Conservation (phyloP, 1,140 invertebrate species). For the Drosophila rufa region DNA sequence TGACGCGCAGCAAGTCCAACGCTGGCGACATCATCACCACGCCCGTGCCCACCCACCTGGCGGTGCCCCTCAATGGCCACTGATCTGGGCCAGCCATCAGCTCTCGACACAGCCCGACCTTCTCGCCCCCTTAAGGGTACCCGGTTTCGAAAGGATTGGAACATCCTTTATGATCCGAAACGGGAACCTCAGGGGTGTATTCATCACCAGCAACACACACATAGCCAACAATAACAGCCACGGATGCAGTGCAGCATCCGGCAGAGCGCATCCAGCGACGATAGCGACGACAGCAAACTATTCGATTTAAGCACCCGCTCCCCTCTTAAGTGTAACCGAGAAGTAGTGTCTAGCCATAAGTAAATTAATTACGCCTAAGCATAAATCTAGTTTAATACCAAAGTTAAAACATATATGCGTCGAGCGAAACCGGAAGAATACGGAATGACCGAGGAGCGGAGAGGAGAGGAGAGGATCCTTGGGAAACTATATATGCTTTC, state of each 20-base stretch:
- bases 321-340: slow-evolving; percentile 64
- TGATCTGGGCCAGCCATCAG: slow-evolving; percentile 35
- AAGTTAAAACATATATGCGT: slow-evolving; percentile 70
- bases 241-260: slow-evolving; percentile 20
- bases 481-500: slow-evolving; percentile 13
- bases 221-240: slow-evolving; percentile 10
- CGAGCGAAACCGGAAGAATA: neutral
- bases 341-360: slow-evolving; percentile 70
- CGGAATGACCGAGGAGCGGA: slow-evolving; percentile 1
- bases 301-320: slow-evolving; percentile 70
- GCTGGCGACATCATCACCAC: slow-evolving; percentile 88
- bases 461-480: neutral
- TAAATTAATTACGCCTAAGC: slow-evolving; percentile 81
- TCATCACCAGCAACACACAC: slow-evolving; percentile 21
- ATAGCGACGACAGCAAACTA: slow-evolving; percentile 56
- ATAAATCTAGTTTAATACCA: slow-evolving; percentile 84
- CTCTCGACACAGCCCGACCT: slow-evolving; percentile 35
- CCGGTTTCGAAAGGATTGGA: neutral
- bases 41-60: slow-evolving; percentile 73
- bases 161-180: no score
- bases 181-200: slow-evolving; percentile 2
- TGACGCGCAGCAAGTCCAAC: slow-evolving; percentile 88
- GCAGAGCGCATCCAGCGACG: slow-evolving; percentile 20
- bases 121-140: neutral
- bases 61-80: slow-evolving; percentile 43